Base-by-base conservation (phyloP, 2,797 vertebrate species). In the Periparus ater region DNA sequence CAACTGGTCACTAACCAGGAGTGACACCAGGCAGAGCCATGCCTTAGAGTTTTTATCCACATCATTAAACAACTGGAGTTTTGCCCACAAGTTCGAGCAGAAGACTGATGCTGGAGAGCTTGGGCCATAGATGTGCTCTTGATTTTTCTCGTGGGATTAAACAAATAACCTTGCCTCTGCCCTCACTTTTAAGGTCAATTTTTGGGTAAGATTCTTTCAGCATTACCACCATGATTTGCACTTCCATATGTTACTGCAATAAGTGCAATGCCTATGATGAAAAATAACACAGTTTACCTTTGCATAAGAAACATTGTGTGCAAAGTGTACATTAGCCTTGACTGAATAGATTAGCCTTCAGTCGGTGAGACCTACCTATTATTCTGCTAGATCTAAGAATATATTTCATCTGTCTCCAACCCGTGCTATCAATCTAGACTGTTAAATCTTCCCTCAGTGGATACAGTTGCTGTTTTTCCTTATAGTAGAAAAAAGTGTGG, bases 21-120 rank as follows among this genome's bases (percentile, higher is more conserved):
- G 45, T 72, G 85, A 95, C 95, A 93, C 75, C 58, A 89, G 74
- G 57, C 91, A 95, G 89, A 92, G 40, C 55, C 58, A 66, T 75
- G 85, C 61, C 68, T 92, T 81, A 27, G 36, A 84, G 42, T 62
- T 95, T 85, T 94, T 91, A 76, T 92, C 38, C 75, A 82, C 86
- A 58, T 92, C 75, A 93, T 93, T 96, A 89, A 93, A 89, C 74
- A 87, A 8, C 50, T 94, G 78, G 84, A 89, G 42, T 88, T 80
- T 77, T 95, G 84, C 92, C 93, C 75, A 85, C n/a, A 72, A 89
- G 62, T 96, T 91, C 20, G 25, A 88, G 54, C 15, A 66, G 57
- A 91, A 80, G 68, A 85, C 62, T 84, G 60, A 82, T 89, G 53
- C 42, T 74, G 40, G 34, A 51, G 50, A 76, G 45, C 73, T 88